These are phyloP conservation scores for Cinara cedri DNA, from an alignment of 2,888 invertebrate genomes.

Conservation along the genomic window DNA sequence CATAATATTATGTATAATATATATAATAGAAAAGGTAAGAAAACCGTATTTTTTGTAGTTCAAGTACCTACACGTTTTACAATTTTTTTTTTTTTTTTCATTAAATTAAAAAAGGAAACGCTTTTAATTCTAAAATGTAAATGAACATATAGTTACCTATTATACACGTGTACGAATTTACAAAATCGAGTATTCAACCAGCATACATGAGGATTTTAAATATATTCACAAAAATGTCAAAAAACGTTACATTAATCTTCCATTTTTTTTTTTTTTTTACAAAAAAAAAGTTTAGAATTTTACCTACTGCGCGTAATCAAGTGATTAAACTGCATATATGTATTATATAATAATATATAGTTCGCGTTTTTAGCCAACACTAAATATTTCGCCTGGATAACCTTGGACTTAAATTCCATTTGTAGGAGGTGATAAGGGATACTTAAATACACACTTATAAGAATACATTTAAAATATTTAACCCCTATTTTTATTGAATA, in stretches of 20 bases:
- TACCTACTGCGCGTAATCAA: neutral
- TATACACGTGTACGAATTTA: neutral
- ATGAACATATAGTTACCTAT: neutral
- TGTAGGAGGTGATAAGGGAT: too few species aligned
- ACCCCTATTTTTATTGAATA: too few species aligned
- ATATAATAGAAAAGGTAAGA: too few species aligned
- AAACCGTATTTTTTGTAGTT: too few species aligned
- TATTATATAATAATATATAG: neutral
- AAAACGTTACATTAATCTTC: neutral
- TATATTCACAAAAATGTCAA: neutral
- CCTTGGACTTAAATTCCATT: too few species aligned
- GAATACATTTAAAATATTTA: too few species aligned
- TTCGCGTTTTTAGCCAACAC: too few species aligned
- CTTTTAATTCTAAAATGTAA: conserved; percentile 7
- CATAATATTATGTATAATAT: too few species aligned
- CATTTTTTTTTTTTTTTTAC: conserved; percentile 10
- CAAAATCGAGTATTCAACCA: neutral
- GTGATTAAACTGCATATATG: neutral
- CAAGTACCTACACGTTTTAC: neutral
- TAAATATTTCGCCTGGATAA: too few species aligned
- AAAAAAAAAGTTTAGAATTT: neutral
- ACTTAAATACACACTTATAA: too few species aligned
- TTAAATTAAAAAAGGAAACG: neutral
- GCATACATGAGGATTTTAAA: neutral
- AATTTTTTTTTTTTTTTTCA: neutral